Evolutionary conservation across 2,797 vertebrate genomes (phyloP).

Genomic region (Anisognathus igniventris): DNA sequence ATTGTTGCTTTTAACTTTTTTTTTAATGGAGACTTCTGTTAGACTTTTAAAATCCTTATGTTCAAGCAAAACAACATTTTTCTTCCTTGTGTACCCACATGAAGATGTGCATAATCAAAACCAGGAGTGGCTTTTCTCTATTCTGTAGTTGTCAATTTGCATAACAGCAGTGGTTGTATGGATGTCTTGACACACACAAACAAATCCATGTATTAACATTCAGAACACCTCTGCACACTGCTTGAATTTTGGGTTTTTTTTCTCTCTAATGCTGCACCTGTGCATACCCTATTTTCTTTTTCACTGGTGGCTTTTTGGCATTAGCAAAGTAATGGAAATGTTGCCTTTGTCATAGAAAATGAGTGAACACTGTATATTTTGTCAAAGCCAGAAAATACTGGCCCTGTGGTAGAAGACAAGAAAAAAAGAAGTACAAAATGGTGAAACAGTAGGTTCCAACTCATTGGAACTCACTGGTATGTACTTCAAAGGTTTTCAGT

Average conservation of each 20-base stretch:
- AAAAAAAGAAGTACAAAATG: not conserved
- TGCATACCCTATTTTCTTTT: not conserved
- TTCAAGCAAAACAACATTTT: not conserved
- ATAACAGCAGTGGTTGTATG: not conserved
- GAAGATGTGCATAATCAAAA: not conserved
- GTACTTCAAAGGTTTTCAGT: not conserved
- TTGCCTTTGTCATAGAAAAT: conserved; percentile 2
- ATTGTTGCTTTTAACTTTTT: not conserved
- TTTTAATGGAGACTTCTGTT: not conserved
- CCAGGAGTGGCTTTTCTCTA: not conserved
- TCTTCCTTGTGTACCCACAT: not conserved
- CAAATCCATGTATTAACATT: not conserved
- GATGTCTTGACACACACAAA: not conserved
- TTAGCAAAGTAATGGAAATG: not conserved
- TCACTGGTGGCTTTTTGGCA: conserved; percentile 12
- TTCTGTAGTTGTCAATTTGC: not conserved
- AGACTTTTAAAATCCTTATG: not conserved
- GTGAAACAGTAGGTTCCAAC: not conserved
- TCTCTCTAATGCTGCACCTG: not conserved
- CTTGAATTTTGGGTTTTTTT: not conserved
- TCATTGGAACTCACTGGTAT: not conserved
- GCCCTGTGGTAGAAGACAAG: not conserved
- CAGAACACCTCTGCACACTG: not conserved
- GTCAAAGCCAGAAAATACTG: not conserved
- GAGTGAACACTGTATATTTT: not conserved